phyloP scores from a whole-genome alignment of 2,113 vertebrate species.

The Psettodes erumei region DNA sequence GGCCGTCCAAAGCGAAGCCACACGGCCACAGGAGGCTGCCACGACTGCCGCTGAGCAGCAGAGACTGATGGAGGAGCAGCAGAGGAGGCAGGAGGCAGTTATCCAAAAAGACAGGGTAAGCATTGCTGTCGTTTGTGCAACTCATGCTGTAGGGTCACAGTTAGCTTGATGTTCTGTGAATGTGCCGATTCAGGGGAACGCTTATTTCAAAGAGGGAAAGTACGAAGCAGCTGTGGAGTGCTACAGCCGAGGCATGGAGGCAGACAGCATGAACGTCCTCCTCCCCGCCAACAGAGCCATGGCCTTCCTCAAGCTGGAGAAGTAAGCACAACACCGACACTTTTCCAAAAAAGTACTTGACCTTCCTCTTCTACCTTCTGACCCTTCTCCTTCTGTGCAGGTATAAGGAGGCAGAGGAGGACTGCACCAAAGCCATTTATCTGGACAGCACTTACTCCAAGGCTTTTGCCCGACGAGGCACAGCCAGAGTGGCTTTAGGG shows the following conservation, averaged over 20 bases:
- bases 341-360: too few relatives aligned
- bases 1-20: not conserved
- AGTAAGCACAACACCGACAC: slow-evolving; percentile 72
- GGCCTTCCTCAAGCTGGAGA: slow-evolving; percentile 93
- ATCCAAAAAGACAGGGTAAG: slow-evolving; percentile 92
- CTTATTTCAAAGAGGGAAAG: slow-evolving; percentile 95
- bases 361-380: too few relatives aligned
- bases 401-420: slow-evolving; percentile 91
- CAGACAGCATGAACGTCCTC: slow-evolving; percentile 90
- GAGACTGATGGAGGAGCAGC: slow-evolving; percentile 78
- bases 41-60: slow-evolving; percentile 71
- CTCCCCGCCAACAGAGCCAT: slow-evolving; percentile 98
- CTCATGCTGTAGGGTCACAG: not conserved
- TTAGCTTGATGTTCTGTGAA: not conserved
- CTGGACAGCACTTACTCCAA: slow-evolving; percentile 92
- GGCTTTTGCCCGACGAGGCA: slow-evolving; percentile 94
- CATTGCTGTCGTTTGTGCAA: not conserved
- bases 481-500: slow-evolving; percentile 88
- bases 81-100: slow-evolving; percentile 89
- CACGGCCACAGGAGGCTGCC: slow-evolving; percentile 29
- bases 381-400: slow-evolving; percentile 67
- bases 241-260: slow-evolving; percentile 91
- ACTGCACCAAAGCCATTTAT: slow-evolving; percentile 89
- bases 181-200: slow-evolving; percentile 87
- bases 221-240: slow-evolving; percentile 93